Evolutionary conservation across 2,113 vertebrate species (phyloP).

Genomic region (Etheostoma cragini): DNA sequence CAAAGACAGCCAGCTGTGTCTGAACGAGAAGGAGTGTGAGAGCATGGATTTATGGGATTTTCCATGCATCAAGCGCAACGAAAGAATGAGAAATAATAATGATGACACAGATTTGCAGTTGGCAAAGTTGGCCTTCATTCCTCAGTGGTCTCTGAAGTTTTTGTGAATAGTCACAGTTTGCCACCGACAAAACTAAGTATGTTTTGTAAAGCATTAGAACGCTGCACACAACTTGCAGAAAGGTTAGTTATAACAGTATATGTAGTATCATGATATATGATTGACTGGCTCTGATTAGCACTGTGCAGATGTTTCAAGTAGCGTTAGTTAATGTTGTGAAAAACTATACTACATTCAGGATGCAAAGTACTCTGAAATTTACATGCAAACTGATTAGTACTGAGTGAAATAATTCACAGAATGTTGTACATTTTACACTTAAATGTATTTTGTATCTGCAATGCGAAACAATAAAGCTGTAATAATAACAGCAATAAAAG

Average conservation of each 20-base stretch:
- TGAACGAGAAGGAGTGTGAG: conserved; percentile 44
- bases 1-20: conserved; percentile 73
- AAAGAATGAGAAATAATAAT: conserved; percentile 54
- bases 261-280: neutral
- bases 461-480: neutral
- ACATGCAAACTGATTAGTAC: neutral
- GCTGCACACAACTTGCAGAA: neutral
- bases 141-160: neutral
- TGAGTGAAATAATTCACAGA: neutral
- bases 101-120: conserved; percentile 18
- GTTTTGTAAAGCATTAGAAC: neutral
- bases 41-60: conserved; percentile 44
- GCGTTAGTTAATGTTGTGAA: neutral
- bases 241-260: neutral
- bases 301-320: neutral
- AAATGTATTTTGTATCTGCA: neutral
- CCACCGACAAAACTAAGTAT: neutral
- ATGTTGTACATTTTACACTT: neutral
- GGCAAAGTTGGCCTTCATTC: conserved; percentile 18
- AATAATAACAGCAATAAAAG: neutral
- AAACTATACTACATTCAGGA: neutral
- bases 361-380: neutral
- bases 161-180: neutral
- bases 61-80: conserved; percentile 32
- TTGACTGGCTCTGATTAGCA: neutral